Evolutionary conservation across 2,113 vertebrate species (phyloP).

Genomic region (Lepus europaeus): DNA sequence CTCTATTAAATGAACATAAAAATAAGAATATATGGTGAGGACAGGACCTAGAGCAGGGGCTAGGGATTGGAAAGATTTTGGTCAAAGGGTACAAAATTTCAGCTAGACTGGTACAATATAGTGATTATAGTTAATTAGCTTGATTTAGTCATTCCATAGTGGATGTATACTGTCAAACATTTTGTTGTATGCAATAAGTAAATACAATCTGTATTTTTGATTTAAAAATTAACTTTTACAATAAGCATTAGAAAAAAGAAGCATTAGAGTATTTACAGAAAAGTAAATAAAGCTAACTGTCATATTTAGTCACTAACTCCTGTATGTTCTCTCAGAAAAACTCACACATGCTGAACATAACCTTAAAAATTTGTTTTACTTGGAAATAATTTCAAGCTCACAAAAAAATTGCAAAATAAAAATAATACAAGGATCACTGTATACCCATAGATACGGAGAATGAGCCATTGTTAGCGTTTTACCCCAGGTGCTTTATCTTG

Average conservation of each 20-base stretch:
- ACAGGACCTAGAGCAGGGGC: neutral
- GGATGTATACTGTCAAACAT: neutral
- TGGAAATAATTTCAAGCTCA: constrained; percentile 42
- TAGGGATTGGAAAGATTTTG: neutral
- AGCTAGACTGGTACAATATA: neutral
- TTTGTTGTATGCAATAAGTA: neutral
- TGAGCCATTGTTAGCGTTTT: neutral
- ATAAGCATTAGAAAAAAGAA: neutral
- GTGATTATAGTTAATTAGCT: neutral
- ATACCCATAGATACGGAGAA: neutral
- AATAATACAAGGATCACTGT: neutral
- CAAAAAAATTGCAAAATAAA: constrained; percentile 44
- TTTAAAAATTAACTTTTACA: constrained; percentile 10
- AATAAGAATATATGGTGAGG: neutral
- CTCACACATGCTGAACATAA: neutral
- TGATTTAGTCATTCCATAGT: neutral
- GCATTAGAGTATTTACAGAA: constrained; percentile 8
- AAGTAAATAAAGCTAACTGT: neutral
- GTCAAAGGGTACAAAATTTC: neutral
- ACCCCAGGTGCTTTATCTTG: neutral
- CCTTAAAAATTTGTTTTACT: neutral
- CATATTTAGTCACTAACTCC: neutral
- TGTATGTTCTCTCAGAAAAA: neutral
- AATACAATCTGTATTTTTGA: neutral
- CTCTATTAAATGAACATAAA: neutral